Evolutionary conservation across 2,797 vertebrate genomes (phyloP).

Genomic region (Lagocephalus sceleratus): DNA sequence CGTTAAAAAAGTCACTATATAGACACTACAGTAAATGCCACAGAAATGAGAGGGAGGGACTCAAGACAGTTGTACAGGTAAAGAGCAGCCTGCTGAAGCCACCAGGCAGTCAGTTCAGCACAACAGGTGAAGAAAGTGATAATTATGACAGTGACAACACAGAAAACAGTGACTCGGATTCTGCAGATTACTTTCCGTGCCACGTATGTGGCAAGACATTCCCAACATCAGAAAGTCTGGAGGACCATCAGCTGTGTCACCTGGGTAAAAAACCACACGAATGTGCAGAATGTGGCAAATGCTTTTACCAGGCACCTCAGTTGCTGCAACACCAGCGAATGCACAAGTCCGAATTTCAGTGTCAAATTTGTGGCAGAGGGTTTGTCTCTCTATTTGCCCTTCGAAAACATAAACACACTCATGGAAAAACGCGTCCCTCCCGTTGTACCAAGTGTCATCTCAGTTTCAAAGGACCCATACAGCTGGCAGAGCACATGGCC

Average conservation of each 20-base stretch:
- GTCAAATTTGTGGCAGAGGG: constrained; percentile 76
- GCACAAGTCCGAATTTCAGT: constrained; percentile 82
- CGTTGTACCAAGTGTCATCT: constrained; percentile 76
- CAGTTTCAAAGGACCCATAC: constrained; percentile 67
- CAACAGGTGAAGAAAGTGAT: constrained; percentile 22
- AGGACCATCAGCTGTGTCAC: constrained; percentile 82
- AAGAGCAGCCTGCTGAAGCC: constrained; percentile 34
- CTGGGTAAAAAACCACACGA: constrained; percentile 81
- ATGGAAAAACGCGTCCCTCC: constrained; percentile 72
- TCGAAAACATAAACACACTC: constrained; percentile 77
- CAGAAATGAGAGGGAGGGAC: constrained; percentile 26
- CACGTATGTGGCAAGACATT: constrained; percentile 84
- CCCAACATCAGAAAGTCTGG: constrained; percentile 77
- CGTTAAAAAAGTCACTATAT: constrained; percentile 60
- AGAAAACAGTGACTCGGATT: constrained; percentile 72
- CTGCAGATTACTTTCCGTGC: constrained; percentile 81
- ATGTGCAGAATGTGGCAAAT: constrained; percentile 79
- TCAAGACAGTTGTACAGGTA: constrained; percentile 16
- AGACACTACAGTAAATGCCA: constrained; percentile 71
- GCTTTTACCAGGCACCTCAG: constrained; percentile 77
- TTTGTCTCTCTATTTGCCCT: constrained; percentile 78
- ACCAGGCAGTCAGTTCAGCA: constrained; percentile 39
- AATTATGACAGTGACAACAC: constrained; percentile 36
- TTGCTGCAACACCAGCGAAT: constrained; percentile 79
- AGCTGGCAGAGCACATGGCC: constrained; percentile 77